Evolutionary conservation across 2,797 vertebrate species (phyloP).

Genomic region (Heteromormyrus szaboi): DNA sequence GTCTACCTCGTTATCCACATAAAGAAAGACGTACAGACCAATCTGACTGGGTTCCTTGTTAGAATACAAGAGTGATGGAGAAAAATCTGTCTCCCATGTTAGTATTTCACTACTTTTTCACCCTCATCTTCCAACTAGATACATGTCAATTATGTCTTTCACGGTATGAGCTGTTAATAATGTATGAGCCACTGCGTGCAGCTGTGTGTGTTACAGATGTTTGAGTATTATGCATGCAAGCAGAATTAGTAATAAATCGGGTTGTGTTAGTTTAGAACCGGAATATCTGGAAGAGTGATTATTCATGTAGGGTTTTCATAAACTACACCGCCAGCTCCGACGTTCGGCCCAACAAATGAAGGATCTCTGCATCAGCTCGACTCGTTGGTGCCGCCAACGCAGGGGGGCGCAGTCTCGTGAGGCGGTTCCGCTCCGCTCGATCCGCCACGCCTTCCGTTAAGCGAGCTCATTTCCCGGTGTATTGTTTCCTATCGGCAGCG

Average conservation of each 20-base stretch:
- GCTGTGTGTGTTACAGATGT: not conserved
- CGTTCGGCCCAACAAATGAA: not conserved
- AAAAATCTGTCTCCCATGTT: not conserved
- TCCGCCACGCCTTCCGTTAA: slow-evolving; percentile 23
- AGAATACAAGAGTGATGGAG: not conserved
- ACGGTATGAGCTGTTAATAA: not conserved
- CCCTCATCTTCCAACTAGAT: not conserved
- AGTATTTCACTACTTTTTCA: not conserved
- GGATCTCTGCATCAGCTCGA: not conserved
- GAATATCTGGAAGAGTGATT: not conserved
- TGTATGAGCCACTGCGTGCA: not conserved
- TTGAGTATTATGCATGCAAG: not conserved
- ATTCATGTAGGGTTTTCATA: not conserved
- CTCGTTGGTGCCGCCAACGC: not conserved
- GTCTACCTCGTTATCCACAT: not conserved
- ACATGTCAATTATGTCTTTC: not conserved
- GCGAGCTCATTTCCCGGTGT: slow-evolving; percentile 28
- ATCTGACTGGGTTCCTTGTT: not conserved
- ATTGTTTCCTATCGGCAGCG: slow-evolving; percentile 46
- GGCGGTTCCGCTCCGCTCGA: not conserved
- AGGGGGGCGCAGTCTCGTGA: slow-evolving; percentile 29
- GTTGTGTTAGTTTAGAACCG: not conserved
- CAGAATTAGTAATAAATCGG: not conserved
- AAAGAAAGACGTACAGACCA: not conserved
- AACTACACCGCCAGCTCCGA: not conserved